Percentiles rank a stretch among this genome's conserved stretches.
These are phyloP conservation scores for Beroe ovata DNA, from an alignment of 37 sponge, comb jelly and placozoan species.

Conservation along the genomic window DNA sequence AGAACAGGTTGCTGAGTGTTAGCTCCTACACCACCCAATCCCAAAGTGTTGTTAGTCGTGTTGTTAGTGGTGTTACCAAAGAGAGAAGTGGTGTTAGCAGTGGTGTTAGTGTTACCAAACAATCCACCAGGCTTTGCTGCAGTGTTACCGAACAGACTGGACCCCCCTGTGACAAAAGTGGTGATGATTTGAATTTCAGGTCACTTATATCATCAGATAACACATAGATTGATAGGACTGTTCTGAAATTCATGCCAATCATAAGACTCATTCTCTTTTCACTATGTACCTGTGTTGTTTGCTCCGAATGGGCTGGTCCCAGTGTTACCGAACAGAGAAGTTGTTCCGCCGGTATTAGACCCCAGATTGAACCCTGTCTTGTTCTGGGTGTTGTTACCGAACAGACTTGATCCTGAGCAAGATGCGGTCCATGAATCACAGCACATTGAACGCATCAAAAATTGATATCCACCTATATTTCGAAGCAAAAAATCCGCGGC, in stretches of 20 bases:
- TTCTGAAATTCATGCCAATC: too few species aligned
- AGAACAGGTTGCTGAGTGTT: slow-evolving; percentile 37
- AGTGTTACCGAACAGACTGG: slow-evolving; percentile 34
- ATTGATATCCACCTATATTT: too few species aligned
- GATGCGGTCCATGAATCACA: too few species aligned
- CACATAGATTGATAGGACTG: too few species aligned
- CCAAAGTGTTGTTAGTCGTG: slow-evolving; percentile 2
- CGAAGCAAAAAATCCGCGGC: too few species aligned
- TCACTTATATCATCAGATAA: too few species aligned
- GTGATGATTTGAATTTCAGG: too few species aligned
- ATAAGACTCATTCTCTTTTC: too few species aligned
- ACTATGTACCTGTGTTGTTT: slow-evolving; percentile 56
- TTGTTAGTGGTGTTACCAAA: slow-evolving; percentile 37
- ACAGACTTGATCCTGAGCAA: slow-evolving; percentile 51
- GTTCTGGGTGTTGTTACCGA: slow-evolving; percentile 1
- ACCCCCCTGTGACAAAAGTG: not conserved
- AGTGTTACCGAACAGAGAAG: slow-evolving; percentile 34
- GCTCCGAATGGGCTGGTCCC: slow-evolving; percentile 23
- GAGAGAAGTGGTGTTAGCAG: not conserved
- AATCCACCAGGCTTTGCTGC: not conserved
- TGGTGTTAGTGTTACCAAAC: slow-evolving; percentile 54
- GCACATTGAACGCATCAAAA: too few species aligned
- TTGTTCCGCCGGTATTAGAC: not conserved
- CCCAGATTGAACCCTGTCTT: slow-evolving; percentile 44
- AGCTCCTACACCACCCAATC: not conserved